A percentile compares a stretch with the other conserved stretches of the same genome.
phyloP scores from a whole-genome alignment of 2,888 invertebrate species.

The Ischnus inquisitorius region DNA sequence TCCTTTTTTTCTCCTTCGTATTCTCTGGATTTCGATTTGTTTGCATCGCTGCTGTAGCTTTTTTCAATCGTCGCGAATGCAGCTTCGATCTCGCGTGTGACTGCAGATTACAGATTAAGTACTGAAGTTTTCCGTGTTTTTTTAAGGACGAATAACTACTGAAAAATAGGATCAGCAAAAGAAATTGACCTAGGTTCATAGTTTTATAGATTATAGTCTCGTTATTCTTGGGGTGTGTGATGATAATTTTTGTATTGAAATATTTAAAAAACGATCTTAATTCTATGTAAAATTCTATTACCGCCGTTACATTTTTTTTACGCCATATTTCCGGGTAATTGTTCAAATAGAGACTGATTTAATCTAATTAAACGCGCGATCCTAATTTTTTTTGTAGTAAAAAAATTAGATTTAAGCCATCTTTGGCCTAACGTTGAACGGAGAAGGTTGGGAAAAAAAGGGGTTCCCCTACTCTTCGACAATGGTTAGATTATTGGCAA shows the following conservation, averaged over 20 bases:
- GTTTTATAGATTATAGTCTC: no score
- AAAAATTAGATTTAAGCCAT: conserved; percentile 8
- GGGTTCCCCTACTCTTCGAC: conserved; percentile 60
- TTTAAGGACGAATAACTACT: neutral
- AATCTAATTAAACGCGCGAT: conserved; percentile 6
- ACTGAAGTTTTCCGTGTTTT: neutral
- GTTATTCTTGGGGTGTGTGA: no score
- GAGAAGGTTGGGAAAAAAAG: conserved; percentile 33
- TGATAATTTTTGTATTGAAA: no score
- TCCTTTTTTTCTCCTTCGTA: conserved; percentile 5
- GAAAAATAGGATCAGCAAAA: neutral
- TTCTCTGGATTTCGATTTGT: neutral
- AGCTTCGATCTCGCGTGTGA: no score
- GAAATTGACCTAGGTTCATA: no score
- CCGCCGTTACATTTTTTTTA: no score
- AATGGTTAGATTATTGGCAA: conserved; percentile 78
- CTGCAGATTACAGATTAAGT: neutral
- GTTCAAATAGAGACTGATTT: neutral
- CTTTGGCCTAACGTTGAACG: neutral
- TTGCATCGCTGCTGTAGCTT: neutral
- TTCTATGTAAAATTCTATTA: no score
- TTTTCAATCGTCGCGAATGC: neutral
- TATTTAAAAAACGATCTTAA: no score
- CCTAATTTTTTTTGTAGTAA: conserved; percentile 27
- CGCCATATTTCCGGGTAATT: no score